Evolutionary conservation across 2,113 vertebrate species (phyloP).

Genomic region (Rhipidura dahli): DNA sequence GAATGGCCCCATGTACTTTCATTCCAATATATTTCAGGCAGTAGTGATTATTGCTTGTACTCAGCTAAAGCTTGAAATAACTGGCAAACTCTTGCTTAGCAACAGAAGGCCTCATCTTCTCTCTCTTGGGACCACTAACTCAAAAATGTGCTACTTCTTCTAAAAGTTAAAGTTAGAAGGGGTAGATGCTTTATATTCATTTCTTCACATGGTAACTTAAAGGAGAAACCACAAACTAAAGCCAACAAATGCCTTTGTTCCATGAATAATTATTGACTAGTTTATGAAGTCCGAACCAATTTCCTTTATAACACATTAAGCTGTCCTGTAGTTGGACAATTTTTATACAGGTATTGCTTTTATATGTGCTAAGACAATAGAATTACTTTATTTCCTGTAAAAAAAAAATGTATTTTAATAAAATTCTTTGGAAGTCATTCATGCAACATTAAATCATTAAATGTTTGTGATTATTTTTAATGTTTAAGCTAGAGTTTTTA

Average conservation of each 20-base stretch:
- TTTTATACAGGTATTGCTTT: not conserved
- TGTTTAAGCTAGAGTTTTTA: not conserved
- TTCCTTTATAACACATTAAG: not conserved
- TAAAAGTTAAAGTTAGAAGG: slow-evolving; percentile 29
- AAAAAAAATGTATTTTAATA: not conserved
- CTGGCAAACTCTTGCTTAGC: slow-evolving; percentile 70
- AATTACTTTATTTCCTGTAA: not conserved
- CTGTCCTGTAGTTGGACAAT: not conserved
- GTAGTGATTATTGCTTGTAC: slow-evolving; percentile 77
- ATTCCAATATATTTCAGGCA: slow-evolving; percentile 74
- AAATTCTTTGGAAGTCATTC: not conserved
- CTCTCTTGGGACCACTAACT: slow-evolving; percentile 37
- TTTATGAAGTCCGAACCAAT: not conserved
- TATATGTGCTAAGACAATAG: not conserved
- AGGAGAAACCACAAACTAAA: not conserved
- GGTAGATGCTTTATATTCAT: not conserved
- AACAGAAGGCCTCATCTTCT: slow-evolving; percentile 66
- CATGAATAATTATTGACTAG: slow-evolving; percentile 3
- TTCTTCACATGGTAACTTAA: not conserved
- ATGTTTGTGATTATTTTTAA: not conserved
- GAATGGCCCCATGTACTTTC: slow-evolving; percentile 86
- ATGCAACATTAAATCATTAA: not conserved
- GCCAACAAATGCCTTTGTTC: not conserved
- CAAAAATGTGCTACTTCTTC: slow-evolving; percentile 43
- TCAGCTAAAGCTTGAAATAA: slow-evolving; percentile 74